Base-by-base conservation (phyloP, 2,888 invertebrate species). In the Leucophenga maculata region DNA sequence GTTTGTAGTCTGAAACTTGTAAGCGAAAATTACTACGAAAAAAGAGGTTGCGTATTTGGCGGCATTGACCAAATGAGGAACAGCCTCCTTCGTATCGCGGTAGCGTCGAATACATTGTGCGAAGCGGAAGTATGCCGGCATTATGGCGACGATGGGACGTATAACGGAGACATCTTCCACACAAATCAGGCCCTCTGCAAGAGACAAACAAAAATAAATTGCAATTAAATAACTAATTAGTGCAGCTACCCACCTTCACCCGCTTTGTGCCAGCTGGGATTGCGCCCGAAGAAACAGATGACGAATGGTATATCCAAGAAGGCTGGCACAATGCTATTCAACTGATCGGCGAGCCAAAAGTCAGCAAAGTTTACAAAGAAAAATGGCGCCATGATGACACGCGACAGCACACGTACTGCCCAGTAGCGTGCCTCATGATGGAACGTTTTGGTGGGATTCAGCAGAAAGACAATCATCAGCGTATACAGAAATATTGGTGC, bases 21-120 rank as follows among this genome's bases (percentile, higher is more conserved):
- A 91, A 2, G 92, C 91, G 82, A 95, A 94, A 31, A 94, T 90
- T 6, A 96, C 93, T 39, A 95, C 95, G 76, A 96, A 93, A 88
- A 97, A 96, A 0, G 96, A 94, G 3, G 96, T 96, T 0, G 95
- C 93, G 89, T 97, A 97, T 90, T 97, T 97, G 64, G 93, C 94
- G 39, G 96, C 95, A 88, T 96, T 96, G 26, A 93, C 93, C 68
- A 96, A 89, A 90, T 96, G 96, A 8, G 94, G 95, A 88, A 93
- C 93, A 6, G 92, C 91, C 86, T 94, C 93, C 85, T 91, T 91
- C 0, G 94, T 93, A 87, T 96, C 96, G 64, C 93, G 90, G 87
- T 94, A 96, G 77, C 96, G 93, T 3, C 95, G 90, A 62, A 96
- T 89, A 85, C 96, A 96, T 88, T 96, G 96, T 62, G 94, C 93